Percentiles rank a stretch among this genome's conserved stretches.
Evolutionary conservation across 2,888 invertebrate genomes (phyloP).

Genomic region (Scaptomyza reducta): DNA sequence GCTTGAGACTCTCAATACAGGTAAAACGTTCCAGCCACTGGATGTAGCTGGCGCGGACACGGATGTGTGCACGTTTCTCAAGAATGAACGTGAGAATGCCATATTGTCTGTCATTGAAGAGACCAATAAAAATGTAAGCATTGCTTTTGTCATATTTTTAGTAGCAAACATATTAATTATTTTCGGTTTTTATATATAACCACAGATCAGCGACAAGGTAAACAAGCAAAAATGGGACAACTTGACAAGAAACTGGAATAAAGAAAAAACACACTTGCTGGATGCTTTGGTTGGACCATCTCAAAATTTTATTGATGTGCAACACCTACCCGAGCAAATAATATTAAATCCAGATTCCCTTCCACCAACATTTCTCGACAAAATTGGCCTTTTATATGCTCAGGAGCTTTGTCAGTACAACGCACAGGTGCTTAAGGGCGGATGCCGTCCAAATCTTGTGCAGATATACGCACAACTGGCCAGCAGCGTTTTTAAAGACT

Average conservation of each 20-base stretch:
- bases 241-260: slow-evolving; percentile 94
- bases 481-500: slow-evolving; percentile 90
- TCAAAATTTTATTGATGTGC: slow-evolving; percentile 90
- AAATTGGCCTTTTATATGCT: slow-evolving; percentile 92
- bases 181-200: background rate
- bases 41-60: slow-evolving; percentile 94
- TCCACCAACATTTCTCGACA: slow-evolving; percentile 87
- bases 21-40: slow-evolving; percentile 93
- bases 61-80: slow-evolving; percentile 95
- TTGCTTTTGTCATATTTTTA: background rate
- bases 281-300: slow-evolving; percentile 95
- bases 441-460: slow-evolving; percentile 90
- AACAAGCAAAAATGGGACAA: slow-evolving; percentile 91
- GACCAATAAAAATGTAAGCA: slow-evolving; percentile 91
- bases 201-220: slow-evolving; percentile 87
- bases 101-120: slow-evolving; percentile 96
- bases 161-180: background rate
- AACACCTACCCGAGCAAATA: slow-evolving; percentile 88
- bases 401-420: slow-evolving; percentile 92
- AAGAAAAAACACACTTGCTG: slow-evolving; percentile 94
- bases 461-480: slow-evolving; percentile 91
- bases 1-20: slow-evolving; percentile 93
- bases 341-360: slow-evolving; percentile 86
- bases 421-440: slow-evolving; percentile 90
- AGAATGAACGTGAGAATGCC: slow-evolving; percentile 97